Conservation (phyloP, 2,888 invertebrate species). For the Lapara coniferarum region DNA sequence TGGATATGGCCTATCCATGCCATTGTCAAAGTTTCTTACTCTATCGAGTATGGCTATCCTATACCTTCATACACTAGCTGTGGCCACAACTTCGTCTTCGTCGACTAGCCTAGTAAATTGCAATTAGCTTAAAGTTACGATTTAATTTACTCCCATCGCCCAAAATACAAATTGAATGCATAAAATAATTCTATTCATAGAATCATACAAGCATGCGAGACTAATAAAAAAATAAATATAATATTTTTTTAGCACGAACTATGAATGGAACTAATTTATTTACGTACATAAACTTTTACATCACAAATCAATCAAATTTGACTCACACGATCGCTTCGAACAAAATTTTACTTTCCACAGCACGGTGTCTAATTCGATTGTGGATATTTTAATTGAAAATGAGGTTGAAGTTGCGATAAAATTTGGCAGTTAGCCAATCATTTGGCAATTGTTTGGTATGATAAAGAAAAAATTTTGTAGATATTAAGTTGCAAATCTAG, state of each 20-base stretch:
- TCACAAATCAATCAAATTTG: constrained; percentile 22
- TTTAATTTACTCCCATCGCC: too few species aligned
- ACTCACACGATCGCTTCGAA: constrained; percentile 10
- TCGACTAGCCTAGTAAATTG: too few species aligned
- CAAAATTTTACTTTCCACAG: constrained; percentile 5
- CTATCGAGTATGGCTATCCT: too few species aligned
- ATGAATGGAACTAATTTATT: constrained; percentile 21
- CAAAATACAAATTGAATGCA: constrained; percentile 3
- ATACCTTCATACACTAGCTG: too few species aligned
- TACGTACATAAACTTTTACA: constrained; percentile 10
- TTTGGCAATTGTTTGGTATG: constrained; percentile 44
- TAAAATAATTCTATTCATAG: neutral
- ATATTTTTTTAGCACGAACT: neutral
- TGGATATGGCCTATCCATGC: too few species aligned
- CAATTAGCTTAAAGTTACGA: too few species aligned
- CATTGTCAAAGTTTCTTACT: too few species aligned
- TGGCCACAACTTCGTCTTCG: too few species aligned
- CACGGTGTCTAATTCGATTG: neutral
- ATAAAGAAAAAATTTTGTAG: constrained; percentile 44
- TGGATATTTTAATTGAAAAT: constrained; percentile 32
- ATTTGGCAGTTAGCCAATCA: constrained; percentile 41
- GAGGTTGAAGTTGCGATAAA: constrained; percentile 35
- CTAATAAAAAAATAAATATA: constrained; percentile 21
- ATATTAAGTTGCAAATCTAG: constrained; percentile 44
- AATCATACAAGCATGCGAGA: constrained; percentile 2